Conservation (phyloP, 2,888 invertebrate species). For the Aleiodes testaceus region DNA sequence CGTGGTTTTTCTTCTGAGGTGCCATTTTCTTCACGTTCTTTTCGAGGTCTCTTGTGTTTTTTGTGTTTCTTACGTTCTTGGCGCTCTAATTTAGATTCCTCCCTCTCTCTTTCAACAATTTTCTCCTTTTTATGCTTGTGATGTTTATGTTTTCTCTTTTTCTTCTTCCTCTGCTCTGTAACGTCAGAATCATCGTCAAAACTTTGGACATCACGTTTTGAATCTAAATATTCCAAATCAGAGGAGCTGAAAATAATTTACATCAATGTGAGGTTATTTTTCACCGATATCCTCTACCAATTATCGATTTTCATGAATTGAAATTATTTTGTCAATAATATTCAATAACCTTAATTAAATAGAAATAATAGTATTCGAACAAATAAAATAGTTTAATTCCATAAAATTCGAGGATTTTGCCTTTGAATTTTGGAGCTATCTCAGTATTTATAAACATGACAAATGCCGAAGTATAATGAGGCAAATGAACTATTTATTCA, state of each 20-base stretch:
- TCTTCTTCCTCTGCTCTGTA: conserved; percentile 66
- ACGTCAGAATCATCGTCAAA: conserved; percentile 63
- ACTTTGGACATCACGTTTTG: conserved; percentile 61
- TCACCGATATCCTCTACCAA: background rate
- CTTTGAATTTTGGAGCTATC: background rate
- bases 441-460: conserved; percentile 28
- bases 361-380: background rate
- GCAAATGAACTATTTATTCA: background rate
- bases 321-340: conserved; percentile 7
- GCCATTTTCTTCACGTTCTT: conserved; percentile 66
- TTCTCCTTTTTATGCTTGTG: conserved; percentile 71
- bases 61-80: conserved; percentile 69
- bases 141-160: conserved; percentile 71
- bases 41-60: conserved; percentile 68
- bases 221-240: conserved; percentile 65
- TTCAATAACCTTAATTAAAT: background rate
- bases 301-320: conserved; percentile 9
- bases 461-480: background rate
- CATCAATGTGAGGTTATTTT: background rate
- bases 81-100: conserved; percentile 59
- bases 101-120: conserved; percentile 59
- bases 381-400: background rate
- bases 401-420: background rate
- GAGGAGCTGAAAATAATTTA: conserved; percentile 51
- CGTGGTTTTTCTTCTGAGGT: conserved; percentile 58